Conservation (phyloP, 64 coral and sea anemone genomes). For the Hydrozoanthus tunicans region DNA sequence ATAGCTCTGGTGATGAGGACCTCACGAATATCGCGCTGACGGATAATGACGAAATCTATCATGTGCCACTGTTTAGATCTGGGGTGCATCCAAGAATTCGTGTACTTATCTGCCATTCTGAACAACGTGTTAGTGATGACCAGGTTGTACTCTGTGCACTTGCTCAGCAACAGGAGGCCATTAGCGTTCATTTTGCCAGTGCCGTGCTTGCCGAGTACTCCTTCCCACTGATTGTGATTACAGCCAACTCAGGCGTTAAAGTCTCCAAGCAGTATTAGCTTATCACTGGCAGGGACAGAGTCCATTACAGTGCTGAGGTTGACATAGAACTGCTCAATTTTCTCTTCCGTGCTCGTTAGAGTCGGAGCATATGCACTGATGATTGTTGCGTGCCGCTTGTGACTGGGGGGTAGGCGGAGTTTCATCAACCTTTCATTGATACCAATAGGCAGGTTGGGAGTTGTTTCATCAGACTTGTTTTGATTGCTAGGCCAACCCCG, state of each 20-base stretch:
- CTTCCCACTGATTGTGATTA: no score
- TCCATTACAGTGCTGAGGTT: no score
- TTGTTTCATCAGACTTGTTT: background rate
- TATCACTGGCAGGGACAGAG: background rate
- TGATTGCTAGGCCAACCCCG: background rate
- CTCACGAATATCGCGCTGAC: background rate
- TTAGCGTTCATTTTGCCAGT: conserved; percentile 45
- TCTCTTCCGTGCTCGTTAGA: no score
- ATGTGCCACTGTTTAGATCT: conserved; percentile 40
- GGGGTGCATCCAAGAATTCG: conserved; percentile 41
- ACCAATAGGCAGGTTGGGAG: background rate
- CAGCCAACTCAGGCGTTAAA: no score
- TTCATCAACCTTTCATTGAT: background rate
- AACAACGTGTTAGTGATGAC: conserved; percentile 38
- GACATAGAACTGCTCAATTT: no score
- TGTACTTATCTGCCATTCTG: conserved; percentile 27
- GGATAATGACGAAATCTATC: conserved; percentile 32
- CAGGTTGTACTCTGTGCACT: conserved; percentile 9
- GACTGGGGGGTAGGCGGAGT: background rate
- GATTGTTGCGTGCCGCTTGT: background rate
- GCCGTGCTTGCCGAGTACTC: background rate
- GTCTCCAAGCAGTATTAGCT: no score
- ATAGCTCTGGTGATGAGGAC: conserved; percentile 35
- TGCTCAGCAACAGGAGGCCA: conserved; percentile 12
- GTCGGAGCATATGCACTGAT: background rate